Conservation (phyloP, 2,113 vertebrate species). For the Cephalopterus ornatus region DNA sequence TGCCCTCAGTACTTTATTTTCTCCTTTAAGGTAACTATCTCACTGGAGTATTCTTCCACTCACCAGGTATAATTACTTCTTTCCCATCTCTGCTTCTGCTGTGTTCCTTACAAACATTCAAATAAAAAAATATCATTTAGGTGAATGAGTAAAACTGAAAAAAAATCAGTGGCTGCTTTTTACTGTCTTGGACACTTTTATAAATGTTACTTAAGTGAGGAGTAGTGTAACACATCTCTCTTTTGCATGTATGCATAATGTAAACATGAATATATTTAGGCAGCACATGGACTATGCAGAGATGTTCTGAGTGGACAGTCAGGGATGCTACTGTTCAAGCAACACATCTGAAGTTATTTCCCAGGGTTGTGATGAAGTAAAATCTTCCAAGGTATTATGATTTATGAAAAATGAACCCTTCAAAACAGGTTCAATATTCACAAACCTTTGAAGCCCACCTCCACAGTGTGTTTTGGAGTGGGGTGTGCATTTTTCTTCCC, state of each 20-base stretch:
- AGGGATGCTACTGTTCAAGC: background rate
- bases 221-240: background rate
- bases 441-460: background rate
- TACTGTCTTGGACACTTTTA: background rate
- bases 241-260: background rate
- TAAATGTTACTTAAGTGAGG: background rate
- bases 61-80: background rate
- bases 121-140: background rate
- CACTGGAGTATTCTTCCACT: background rate
- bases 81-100: background rate
- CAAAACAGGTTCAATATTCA: background rate
- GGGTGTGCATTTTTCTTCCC: background rate
- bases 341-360: background rate
- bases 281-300: background rate
- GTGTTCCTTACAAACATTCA: background rate
- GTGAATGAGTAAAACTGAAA: background rate
- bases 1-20: background rate
- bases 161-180: background rate
- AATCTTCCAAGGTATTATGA: background rate
- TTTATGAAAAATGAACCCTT: background rate
- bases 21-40: background rate
- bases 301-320: background rate
- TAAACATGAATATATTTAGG: background rate
- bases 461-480: background rate
- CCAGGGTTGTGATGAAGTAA: background rate